Evolutionary conservation across 1,140 invertebrate species (phyloP).

Genomic region (Fopius arisanus): DNA sequence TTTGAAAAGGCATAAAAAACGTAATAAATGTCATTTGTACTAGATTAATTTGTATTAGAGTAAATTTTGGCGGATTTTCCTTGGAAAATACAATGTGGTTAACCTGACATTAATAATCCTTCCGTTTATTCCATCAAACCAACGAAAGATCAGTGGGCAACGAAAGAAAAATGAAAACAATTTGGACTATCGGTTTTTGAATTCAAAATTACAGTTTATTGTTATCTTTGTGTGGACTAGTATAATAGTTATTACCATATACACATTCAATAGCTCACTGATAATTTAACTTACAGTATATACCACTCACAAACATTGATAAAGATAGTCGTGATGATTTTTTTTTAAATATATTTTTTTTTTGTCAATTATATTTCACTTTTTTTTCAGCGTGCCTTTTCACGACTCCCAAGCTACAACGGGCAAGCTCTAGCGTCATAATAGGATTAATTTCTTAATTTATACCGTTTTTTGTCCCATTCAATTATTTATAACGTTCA

Average conservation of each 20-base stretch:
- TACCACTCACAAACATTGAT: slow-evolving; percentile 65
- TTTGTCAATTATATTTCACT: slow-evolving; percentile 15
- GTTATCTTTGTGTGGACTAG: slow-evolving; percentile 64
- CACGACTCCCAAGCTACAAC: slow-evolving; percentile 63
- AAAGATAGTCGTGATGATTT: slow-evolving; percentile 63
- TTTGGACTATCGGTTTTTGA: slow-evolving; percentile 45
- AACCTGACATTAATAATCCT: neutral
- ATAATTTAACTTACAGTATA: slow-evolving; percentile 60
- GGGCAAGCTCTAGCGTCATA: slow-evolving; percentile 58
- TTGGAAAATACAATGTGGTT: neutral
- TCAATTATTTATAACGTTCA: slow-evolving; percentile 10
- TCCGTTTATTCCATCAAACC: neutral
- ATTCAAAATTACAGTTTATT: slow-evolving; percentile 66
- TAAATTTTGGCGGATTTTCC: neutral
- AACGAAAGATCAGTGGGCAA: slow-evolving; percentile 27
- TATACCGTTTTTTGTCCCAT: neutral
- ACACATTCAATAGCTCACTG: slow-evolving; percentile 66
- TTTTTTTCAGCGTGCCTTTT: slow-evolving; percentile 47
- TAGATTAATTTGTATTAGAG: slow-evolving; percentile 23
- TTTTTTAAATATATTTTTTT: slow-evolving; percentile 31
- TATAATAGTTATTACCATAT: slow-evolving; percentile 64
- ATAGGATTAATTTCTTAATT: slow-evolving; percentile 49
- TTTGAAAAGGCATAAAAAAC: neutral
- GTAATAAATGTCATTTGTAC: slow-evolving; percentile 22
- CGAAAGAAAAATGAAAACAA: neutral